Percentiles rank a stretch among this genome's conserved stretches.
Evolutionary conservation across 2,797 vertebrate genomes (phyloP).

Genomic region (Xiphorhynchus erythropygius): DNA sequence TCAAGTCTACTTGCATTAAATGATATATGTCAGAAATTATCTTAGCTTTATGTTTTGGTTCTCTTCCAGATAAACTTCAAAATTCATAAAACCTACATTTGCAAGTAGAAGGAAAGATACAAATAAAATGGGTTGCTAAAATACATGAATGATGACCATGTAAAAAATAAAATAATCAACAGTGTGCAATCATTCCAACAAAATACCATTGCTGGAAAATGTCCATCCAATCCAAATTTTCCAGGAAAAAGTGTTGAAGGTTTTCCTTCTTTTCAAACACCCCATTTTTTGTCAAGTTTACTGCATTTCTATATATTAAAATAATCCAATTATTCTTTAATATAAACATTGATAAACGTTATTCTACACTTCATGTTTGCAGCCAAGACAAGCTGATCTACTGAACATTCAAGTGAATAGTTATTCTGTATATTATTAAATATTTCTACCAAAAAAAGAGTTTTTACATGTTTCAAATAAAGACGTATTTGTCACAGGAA

Average conservation of each 20-base stretch:
- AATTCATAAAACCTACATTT: background rate
- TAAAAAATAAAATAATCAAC: background rate
- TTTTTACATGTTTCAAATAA: background rate
- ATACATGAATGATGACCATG: background rate
- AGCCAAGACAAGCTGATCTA: background rate
- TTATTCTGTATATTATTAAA: background rate
- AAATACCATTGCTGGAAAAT: background rate
- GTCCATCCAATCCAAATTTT: background rate
- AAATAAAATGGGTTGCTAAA: background rate
- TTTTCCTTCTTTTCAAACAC: background rate
- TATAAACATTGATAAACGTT: background rate
- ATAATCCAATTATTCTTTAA: background rate
- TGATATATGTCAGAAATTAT: background rate
- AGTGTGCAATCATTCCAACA: background rate
- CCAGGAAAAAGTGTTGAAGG: background rate
- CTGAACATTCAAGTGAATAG: background rate
- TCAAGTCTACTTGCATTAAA: background rate
- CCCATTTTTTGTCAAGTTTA: background rate
- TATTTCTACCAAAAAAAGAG: background rate
- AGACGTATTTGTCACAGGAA: background rate
- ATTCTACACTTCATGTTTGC: background rate
- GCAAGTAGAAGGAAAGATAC: background rate
- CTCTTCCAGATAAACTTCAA: background rate
- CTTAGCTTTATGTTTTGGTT: background rate
- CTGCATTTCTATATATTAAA: background rate